Conservation (phyloP, 2,888 invertebrate species). For the Macrosiphum euphorbiae region DNA sequence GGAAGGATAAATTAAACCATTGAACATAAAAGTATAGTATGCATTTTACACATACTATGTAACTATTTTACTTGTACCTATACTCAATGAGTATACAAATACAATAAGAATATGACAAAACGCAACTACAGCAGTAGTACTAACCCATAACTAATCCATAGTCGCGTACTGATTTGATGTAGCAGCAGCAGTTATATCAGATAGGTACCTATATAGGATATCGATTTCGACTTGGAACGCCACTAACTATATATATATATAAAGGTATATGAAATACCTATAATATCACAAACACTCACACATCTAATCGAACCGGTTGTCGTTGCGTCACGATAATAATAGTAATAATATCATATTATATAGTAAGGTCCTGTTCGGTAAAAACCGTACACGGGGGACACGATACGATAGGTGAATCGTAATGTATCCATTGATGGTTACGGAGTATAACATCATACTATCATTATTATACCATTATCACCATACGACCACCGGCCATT, state of each 20-base stretch:
- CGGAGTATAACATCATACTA: neutral
- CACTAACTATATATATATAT: neutral
- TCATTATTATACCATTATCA: neutral
- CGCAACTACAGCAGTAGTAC: neutral
- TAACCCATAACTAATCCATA: neutral
- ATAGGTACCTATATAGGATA: neutral
- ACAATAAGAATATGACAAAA: neutral
- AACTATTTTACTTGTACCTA: too few species aligned
- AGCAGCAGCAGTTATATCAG: neutral
- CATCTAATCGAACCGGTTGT: slow-evolving; percentile 36
- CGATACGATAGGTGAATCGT: slow-evolving; percentile 24
- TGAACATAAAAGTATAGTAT: too few species aligned
- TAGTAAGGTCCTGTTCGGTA: slow-evolving; percentile 44
- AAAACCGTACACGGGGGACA: neutral
- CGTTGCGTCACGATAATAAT: slow-evolving; percentile 37
- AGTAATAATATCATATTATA: neutral
- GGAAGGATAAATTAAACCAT: neutral
- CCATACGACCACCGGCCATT: neutral
- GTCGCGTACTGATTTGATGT: neutral
- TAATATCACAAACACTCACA: neutral
- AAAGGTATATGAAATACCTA: neutral
- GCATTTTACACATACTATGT: too few species aligned
- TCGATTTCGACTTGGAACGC: neutral
- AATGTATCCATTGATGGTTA: slow-evolving; percentile 26
- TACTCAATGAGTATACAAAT: neutral